Conservation (phyloP, 2,113 vertebrate species). For the Calonectris borealis region DNA sequence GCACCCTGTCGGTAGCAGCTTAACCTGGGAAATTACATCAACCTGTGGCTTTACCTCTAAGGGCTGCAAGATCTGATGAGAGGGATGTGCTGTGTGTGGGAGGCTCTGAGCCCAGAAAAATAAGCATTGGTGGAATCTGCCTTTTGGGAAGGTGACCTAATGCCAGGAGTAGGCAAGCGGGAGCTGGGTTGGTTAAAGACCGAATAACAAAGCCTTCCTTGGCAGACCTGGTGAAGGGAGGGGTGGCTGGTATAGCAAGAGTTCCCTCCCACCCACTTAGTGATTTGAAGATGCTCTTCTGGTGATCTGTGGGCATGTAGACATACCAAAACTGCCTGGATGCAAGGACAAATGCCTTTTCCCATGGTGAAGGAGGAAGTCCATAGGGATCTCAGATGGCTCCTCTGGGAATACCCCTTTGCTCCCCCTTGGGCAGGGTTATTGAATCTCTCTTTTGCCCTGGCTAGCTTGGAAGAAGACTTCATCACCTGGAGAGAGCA, state of each 20-base stretch:
- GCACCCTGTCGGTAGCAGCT: not conserved
- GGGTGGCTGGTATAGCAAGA: not conserved
- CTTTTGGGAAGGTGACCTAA: not conserved
- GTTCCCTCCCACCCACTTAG: not conserved
- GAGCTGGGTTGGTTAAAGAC: not conserved
- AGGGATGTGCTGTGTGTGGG: not conserved
- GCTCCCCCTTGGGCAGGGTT: not conserved
- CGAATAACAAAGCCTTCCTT: not conserved
- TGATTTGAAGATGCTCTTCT: not conserved
- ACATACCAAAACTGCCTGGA: not conserved
- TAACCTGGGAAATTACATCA: not conserved
- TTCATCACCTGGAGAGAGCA: slow-evolving; percentile 97
- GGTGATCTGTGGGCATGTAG: not conserved
- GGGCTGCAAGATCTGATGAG: not conserved
- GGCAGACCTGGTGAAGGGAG: not conserved
- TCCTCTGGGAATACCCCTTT: not conserved
- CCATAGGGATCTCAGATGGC: not conserved
- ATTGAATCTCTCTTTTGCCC: not conserved
- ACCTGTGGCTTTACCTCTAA: not conserved
- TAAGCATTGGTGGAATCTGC: not conserved
- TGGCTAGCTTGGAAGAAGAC: slow-evolving; percentile 89
- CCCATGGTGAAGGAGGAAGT: not conserved
- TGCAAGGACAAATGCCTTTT: not conserved
- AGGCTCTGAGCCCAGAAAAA: not conserved
- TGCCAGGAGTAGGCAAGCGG: rapidly evolving